Evolutionary conservation across 2,113 vertebrate species (phyloP), one percentile per base, ranked within the genome.

Genomic region (Balaeniceps rex): DNA sequence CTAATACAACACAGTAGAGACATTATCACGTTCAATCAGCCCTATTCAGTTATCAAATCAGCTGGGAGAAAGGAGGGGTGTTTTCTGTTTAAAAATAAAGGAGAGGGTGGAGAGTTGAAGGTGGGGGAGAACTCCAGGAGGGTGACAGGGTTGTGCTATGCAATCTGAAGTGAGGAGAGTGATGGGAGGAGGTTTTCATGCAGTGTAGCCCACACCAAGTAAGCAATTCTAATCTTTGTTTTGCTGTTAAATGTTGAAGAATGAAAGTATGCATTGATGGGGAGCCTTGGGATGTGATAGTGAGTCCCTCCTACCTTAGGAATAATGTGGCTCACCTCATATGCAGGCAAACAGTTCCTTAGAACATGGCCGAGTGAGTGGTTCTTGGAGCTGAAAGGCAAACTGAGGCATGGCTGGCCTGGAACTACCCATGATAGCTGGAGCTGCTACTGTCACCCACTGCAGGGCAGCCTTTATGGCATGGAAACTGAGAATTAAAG

Each of bases 171-270:
- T 3, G 29, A 91, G 49, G 55, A 74, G 15, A 61, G 9, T 7
- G 25, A 6, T n/a, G 29, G 21, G 17, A 94, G 46, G 55, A 57
- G 54, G 8, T 13, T 86, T 76, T 58, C 14, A 6, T 33, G 33
- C 26, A 36, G 38, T 28, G 7, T 38, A 58, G n/a, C 17, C 25
- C 12, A 21, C 21, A 2, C 3, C 0, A 5, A 87, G 25, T 13
- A 14, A 84, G 40, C 13, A 33, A 29, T 13, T 69, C 47, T 57
- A 14, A 34, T 46, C 19, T 38, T n/a, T 69, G 10, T 36, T 83
- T 76, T 83, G 14, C 47, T 69, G 26, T 61, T 76, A 22, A 22
- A 4, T 31, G 7, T 14, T 80, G 76, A 68, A 74, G 47, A 85
- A 76, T 4, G 9, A 23, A 63, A 87, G 36, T 10, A 14, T 65